Conservation (phyloP, 2,888 invertebrate species). For the Stegophylla sp. region DNA sequence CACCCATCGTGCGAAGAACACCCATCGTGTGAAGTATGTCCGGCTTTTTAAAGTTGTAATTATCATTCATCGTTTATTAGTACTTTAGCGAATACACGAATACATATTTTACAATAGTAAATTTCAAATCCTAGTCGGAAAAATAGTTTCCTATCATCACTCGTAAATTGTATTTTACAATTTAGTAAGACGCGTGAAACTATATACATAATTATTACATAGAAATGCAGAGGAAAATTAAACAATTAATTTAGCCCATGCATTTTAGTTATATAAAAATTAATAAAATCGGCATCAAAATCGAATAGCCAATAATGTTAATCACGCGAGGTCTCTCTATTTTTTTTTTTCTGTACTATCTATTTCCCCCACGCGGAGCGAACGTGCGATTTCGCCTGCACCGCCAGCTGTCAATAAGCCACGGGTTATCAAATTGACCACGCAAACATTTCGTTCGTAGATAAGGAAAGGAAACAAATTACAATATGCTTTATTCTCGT, state of each 20-base stretch:
- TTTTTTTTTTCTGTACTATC: conserved; percentile 1
- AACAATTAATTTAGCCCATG: not conserved
- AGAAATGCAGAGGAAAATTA: not conserved
- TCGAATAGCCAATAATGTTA: conserved; percentile 1
- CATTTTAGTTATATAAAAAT: not conserved
- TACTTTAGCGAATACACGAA: too few species aligned
- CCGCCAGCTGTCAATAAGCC: conserved; percentile 11
- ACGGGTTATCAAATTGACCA: conserved; percentile 42
- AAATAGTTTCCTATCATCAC: too few species aligned
- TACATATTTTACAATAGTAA: too few species aligned
- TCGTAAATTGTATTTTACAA: too few species aligned
- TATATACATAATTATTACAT: too few species aligned
- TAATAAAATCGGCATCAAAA: not conserved
- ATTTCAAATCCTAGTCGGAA: too few species aligned
- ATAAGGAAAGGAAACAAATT: conserved; percentile 22
- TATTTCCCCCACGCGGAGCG: conserved; percentile 15
- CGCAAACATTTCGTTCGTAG: conserved; percentile 37
- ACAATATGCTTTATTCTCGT: not conserved
- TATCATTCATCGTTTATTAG: too few species aligned
- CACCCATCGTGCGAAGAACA: too few species aligned
- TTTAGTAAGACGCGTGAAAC: too few species aligned
- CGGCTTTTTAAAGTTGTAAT: too few species aligned
- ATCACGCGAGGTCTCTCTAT: not conserved
- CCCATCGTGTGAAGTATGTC: too few species aligned
- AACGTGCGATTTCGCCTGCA: conserved; percentile 36